A percentile compares a stretch with the other conserved stretches of the same genome.
Evolutionary conservation across 2,888 invertebrate species (phyloP).

Genomic region (Chloromyia formosa): DNA sequence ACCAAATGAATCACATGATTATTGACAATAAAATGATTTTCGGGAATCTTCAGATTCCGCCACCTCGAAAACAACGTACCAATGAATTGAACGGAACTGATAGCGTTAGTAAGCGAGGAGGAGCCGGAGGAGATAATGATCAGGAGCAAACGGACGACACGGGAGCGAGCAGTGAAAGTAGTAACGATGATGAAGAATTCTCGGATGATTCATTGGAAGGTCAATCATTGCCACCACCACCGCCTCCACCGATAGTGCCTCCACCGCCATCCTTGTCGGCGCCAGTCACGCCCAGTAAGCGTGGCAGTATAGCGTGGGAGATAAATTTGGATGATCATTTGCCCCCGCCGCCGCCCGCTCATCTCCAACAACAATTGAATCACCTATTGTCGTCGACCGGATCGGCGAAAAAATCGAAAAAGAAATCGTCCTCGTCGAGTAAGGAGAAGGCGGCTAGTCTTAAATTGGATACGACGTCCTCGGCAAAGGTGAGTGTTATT

Average conservation of each 20-base stretch:
- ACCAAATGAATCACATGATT: slow-evolving; percentile 55
- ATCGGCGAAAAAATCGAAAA: slow-evolving; percentile 22
- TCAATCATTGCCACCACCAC: slow-evolving; percentile 70
- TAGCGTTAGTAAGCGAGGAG: slow-evolving; percentile 25
- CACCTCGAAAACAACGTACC: slow-evolving; percentile 39
- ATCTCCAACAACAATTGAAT: slow-evolving; percentile 27
- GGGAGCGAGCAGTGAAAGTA: slow-evolving; percentile 45
- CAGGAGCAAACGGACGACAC: slow-evolving; percentile 20
- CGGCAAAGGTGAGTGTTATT: background rate
- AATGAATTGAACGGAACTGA: slow-evolving; percentile 44
- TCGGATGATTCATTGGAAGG: slow-evolving; percentile 87
- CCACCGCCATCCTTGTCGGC: slow-evolving; percentile 63
- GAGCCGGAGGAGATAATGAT: background rate
- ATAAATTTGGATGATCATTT: slow-evolving; percentile 75
- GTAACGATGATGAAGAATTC: slow-evolving; percentile 72
- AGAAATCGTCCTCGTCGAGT: background rate
- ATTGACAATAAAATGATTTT: slow-evolving; percentile 49
- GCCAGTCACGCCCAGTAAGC: slow-evolving; percentile 72
- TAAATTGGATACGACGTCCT: slow-evolving; percentile 7
- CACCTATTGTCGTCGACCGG: background rate
- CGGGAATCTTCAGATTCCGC: slow-evolving; percentile 49
- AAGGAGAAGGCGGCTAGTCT: slow-evolving; percentile 11
- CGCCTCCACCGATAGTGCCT: slow-evolving; percentile 62
- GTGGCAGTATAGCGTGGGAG: slow-evolving; percentile 88
- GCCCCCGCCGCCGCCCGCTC: slow-evolving; percentile 47